phyloP scores from a whole-genome alignment of 2,113 vertebrate genomes.

The Apodemus speciosus region DNA sequence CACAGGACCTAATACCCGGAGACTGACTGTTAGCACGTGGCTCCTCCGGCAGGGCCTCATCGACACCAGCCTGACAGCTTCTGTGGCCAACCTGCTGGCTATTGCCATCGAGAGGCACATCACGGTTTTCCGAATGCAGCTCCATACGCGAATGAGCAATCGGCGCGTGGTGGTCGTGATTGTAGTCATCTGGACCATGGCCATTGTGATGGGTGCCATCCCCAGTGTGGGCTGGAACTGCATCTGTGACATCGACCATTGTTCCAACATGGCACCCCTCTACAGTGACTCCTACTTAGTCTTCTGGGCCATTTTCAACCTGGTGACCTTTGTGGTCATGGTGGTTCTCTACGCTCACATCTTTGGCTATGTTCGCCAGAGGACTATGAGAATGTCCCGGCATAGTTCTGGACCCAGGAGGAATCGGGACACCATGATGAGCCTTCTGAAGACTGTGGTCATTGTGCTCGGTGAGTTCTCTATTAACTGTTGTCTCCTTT shows the following conservation, averaged over 20 bases:
- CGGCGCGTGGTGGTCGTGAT: constrained; percentile 97
- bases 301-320: constrained; percentile 99
- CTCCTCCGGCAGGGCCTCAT: constrained; percentile 98
- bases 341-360: constrained; percentile 98
- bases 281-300: constrained; percentile 99
- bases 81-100: constrained; percentile 96
- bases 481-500: background rate
- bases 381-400: constrained; percentile 99
- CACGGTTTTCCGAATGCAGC: constrained; percentile 98
- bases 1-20: constrained; percentile 97
- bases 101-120: constrained; percentile 99
- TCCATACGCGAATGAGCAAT: constrained; percentile 99
- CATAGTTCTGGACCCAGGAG: constrained; percentile 96
- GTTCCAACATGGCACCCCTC: constrained; percentile 98
- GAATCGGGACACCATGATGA: constrained; percentile 99
- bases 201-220: constrained; percentile 97
- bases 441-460: constrained; percentile 97
- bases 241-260: constrained; percentile 93
- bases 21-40: constrained; percentile 97
- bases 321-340: constrained; percentile 99
- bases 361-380: constrained; percentile 98
- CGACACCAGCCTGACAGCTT: constrained; percentile 97
- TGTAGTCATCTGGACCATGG: constrained; percentile 99
- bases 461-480: constrained; percentile 95
- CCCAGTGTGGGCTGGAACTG: constrained; percentile 99